A percentile compares a stretch with the other conserved stretches of the same genome.
phyloP scores from a whole-genome alignment of 2,797 vertebrate genomes.

The Silurus lanzhouensis region DNA sequence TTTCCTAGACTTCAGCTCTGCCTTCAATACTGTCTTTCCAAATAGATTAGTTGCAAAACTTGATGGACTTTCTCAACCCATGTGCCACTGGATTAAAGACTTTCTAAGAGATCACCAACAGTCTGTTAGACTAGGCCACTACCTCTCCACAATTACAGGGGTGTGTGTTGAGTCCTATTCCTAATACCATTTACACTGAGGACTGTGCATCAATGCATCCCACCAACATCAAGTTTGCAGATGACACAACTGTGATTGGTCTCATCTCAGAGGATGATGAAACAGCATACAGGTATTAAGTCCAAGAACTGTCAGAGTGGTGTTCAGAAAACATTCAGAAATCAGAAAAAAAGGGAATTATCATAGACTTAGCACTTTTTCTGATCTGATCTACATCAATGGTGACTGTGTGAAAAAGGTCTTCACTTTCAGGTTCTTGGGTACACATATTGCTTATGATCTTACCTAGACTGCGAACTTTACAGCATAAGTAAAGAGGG shows the following conservation, averaged over 20 bases:
- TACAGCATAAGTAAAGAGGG: too few species aligned
- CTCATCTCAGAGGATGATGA: not conserved
- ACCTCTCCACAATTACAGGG: not conserved
- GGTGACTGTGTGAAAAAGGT: too few species aligned
- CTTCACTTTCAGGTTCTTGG: too few species aligned
- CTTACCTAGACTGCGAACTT: too few species aligned
- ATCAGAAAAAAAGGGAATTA: too few species aligned
- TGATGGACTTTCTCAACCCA: not conserved
- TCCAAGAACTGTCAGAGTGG: not conserved
- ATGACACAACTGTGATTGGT: not conserved
- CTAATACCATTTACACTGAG: not conserved
- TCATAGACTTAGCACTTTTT: too few species aligned
- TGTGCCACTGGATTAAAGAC: not conserved
- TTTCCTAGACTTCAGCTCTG: not conserved
- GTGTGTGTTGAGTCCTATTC: not conserved
- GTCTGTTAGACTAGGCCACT: too few species aligned
- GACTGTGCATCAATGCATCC: not conserved
- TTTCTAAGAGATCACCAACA: too few species aligned
- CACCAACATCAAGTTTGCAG: not conserved
- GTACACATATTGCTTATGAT: too few species aligned
- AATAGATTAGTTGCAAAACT: not conserved
- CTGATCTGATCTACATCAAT: too few species aligned
- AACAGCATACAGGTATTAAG: not conserved
- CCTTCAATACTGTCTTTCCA: not conserved
- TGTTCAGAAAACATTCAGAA: not conserved